Base-by-base conservation (phyloP, 1,140 invertebrate species). In the Scaptomyza pallida region DNA sequence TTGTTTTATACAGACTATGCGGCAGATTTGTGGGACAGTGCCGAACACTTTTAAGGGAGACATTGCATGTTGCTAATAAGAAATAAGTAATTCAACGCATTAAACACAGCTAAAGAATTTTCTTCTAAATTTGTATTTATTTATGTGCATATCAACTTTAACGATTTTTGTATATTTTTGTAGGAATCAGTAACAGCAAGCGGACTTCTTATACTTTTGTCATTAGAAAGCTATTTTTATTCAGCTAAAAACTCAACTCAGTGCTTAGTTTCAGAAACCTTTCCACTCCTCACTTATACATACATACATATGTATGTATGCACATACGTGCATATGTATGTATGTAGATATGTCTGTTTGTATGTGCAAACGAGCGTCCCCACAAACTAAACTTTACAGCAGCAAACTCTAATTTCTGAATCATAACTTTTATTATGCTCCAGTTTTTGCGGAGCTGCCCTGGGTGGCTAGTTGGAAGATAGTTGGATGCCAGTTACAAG, bases 371-470 rank as follows among this genome's bases (percentile, higher is more conserved):
- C 33, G 51, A 40, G 30, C 5, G 70, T 35, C 45, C 9, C 21
- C 26, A 63, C 30, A 60, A 63, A 48, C 45, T 56, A 26, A 57
- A 65, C 51, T 57, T 65, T 57, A 54, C 59, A 57, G 54, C 8
- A 72, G 62, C 78, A 75, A 80, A 85, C 76, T 85, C 80, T 80
- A 85, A 85, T 83, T 83, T 85, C 76, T 73, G 68, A 85, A 83
- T 85, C 79, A 83, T 86, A 83, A 83, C 79, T 85, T 83, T 83
- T 70, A 56, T 79, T 74, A 41, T 67, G 65, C 64, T 54, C 71
- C 17, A 83, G 41, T 75, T 82, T 77, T 9, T 16, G 61, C 50
- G 30, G 30, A 44, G 54, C 19, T 40, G 23, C 16, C 23, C 48
- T 51, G 19, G 44, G 44, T 51, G 48, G 33, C 16, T 40, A 40